Evolutionary conservation across 30 jellyfish, hydroid and myxozoan species (phyloP), one percentile per base, ranked within the genome.

Genomic region (Catostylus mosaicus): DNA sequence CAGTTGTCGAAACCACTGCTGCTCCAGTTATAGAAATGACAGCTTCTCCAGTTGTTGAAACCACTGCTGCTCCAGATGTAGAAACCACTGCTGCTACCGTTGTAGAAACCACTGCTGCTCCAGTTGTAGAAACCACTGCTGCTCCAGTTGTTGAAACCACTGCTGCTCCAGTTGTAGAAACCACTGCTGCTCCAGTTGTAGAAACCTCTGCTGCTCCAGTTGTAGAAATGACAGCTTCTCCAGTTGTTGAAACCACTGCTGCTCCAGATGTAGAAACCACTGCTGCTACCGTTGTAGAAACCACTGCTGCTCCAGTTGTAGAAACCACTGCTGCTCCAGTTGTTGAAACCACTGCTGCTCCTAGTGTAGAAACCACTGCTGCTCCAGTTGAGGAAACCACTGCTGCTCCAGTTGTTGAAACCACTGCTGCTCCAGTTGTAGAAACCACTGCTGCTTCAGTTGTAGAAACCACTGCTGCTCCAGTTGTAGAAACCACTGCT

Each of bases 181-280:
- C 85, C n/a, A 73, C 85, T 0, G 73, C 75, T 40, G 85, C 85
- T 23, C 88, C 88, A 14, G 43, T 48, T 38, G 0, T 8, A 4
- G 54, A 45, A 48, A 67, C 72, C 1, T 26, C 81, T 0, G 88
- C 66, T 50, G 72, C 67, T 24, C 67, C 84, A 72, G 84, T 40
- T 16, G 67, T 51, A 0, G 22, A 45, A 72, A 7, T 29, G 2
- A 72, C 65, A 0, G 65, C 84, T 72, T 29, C 74, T 51, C 48
- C 18, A 23, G n/a, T 56, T 33, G 65, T 29, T 26, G 50, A 73
- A 70, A 5, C 40, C 47, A 0, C 10, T 22, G 20, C 73, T 12
- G 65, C 85, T 50, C 88, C 88, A 30, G 88, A 23, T 14, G 7
- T 67, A 0, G 72, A 36, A 29, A 43, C 54, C 20, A 30, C 81